Evolutionary conservation across 53 echinoderm and acorn worm species (phyloP), one percentile per base, ranked within the genome.

Genomic region (Apostichopus leukothele): DNA sequence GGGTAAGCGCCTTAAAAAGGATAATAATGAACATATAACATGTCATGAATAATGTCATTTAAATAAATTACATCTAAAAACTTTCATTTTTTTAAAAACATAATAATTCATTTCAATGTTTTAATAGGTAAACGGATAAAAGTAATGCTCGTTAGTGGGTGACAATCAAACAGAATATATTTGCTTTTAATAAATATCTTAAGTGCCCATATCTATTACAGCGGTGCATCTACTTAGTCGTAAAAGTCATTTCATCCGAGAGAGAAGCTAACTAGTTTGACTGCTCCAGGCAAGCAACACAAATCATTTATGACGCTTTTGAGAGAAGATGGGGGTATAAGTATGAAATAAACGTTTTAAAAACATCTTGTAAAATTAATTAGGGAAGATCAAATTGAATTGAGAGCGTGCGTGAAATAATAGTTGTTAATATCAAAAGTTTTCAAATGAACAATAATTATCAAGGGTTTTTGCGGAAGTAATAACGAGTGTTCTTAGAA

Each of bases 101-200:
- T 6, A 19, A 71, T 71, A 6, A n/a, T 71, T n/a, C 3, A 71
- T 18, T 19, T 19, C 20, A 71, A 4, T 14, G 14, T 71, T 71
- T 16, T 19, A 16, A 18, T 71, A n/a, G 14, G 18, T n/a, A 71
- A 71, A 71, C 71, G 14, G 71, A n/a, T 6, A 57, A 57, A 57
- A n/a, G 71, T n/a, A n/a, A n/a, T 6, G 71, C 71, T 71, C 71
- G 71, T 71, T 71, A 71, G 71, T 18, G 71, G 71, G 71, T 71
- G 6, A 19, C 18, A 18, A 71, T 71, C 16, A 6, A 6, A 18
- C 71, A 18, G 18, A n/a, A 71, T 71, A 39, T 39, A 71, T 71
- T 71, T 71, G 71, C 71, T 71, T 71, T 71, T 71, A 71, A 71
- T 71, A 71, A 71, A 71, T 71, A 71, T 71, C 71, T 71, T 71